Evolutionary conservation across 2,888 invertebrate genomes (phyloP), one percentile per base, ranked within the genome.

Genomic region (Azorinus chamasolen): DNA sequence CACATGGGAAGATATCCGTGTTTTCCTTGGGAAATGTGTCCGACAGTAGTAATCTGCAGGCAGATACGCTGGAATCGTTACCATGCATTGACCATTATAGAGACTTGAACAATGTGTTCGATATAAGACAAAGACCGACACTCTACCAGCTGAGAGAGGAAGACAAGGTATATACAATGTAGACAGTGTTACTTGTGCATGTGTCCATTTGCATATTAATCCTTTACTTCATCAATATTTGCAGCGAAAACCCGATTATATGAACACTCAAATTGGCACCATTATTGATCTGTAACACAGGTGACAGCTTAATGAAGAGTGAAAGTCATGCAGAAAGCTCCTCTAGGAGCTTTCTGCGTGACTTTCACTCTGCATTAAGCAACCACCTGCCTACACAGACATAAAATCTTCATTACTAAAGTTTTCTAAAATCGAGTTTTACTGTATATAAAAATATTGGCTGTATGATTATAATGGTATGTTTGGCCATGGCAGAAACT

Each of bases 31-130:
- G 70, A 8, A 75, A 68, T 24, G 43, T 25, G 1, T 78, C 78
- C 5, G 81, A 78, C 27, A 45, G 71, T 0, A 81, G 83, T 20
- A 68, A 65, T 16, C 73, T 81, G 10, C 79, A 79, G 22, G 75
- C 73, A 20, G 87, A 96, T 68, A 96, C 96, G 0, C 95, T 96
- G 85, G 97, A 97, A 92, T 96, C 96, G 1, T 92, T 97, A 43
- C 97, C 97, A 0, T 94, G 96, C 68, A 94, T 96, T 93, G 97
- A 97, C 90, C 96, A 97, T 92, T 97, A 97, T 91, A 51, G 79
- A 18, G 83, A 83, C 24, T 50, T 75, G 10, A 64, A 75, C 6
- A 77, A 77, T 22, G 62, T 74, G 20, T 77, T 72, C 54, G 85
- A 84, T 24, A 68, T 83, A 32, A 63, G 80, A 43, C 83, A 83